Conservation (phyloP, 1,140 invertebrate species). For the Drosophila rufa region DNA sequence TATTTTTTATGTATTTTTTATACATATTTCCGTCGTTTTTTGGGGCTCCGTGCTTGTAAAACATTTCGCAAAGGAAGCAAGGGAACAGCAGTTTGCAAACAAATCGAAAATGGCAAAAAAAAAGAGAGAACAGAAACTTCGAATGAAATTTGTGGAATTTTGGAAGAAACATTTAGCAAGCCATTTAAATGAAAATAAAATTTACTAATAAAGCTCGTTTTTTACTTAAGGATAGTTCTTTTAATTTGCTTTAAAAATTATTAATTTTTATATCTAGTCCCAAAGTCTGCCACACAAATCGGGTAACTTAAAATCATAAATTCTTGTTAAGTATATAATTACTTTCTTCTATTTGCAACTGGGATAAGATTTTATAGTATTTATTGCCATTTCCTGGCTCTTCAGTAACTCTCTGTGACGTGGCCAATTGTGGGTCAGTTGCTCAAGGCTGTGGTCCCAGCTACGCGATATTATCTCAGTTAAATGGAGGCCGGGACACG, state of each 20-base stretch:
- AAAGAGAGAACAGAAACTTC: slow-evolving; percentile 6
- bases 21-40: slow-evolving; percentile 40
- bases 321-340: neutral
- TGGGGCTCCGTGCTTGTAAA: slow-evolving; percentile 51
- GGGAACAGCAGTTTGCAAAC: slow-evolving; percentile 12
- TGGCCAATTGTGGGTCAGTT: slow-evolving; percentile 36
- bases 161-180: neutral
- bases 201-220: neutral
- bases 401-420: slow-evolving; percentile 7
- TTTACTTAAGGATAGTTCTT: too few relatives aligned
- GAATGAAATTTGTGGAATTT: slow-evolving; percentile 19
- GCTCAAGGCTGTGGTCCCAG: slow-evolving; percentile 35
- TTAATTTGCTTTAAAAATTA: too few relatives aligned
- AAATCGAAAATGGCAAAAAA: slow-evolving; percentile 45
- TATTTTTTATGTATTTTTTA: slow-evolving; percentile 54
- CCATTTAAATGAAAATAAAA: neutral
- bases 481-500: slow-evolving; percentile 39
- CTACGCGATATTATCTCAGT: slow-evolving; percentile 57
- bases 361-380: neutral
- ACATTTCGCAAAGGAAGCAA: slow-evolving; percentile 40
- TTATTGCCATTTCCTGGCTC: slow-evolving; percentile 19
- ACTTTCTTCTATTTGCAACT: neutral
- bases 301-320: too few relatives aligned
- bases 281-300: too few relatives aligned
- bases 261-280: too few relatives aligned